Base-by-base conservation (phyloP, 2,888 invertebrate species). In the Sarcophaga variegata region DNA sequence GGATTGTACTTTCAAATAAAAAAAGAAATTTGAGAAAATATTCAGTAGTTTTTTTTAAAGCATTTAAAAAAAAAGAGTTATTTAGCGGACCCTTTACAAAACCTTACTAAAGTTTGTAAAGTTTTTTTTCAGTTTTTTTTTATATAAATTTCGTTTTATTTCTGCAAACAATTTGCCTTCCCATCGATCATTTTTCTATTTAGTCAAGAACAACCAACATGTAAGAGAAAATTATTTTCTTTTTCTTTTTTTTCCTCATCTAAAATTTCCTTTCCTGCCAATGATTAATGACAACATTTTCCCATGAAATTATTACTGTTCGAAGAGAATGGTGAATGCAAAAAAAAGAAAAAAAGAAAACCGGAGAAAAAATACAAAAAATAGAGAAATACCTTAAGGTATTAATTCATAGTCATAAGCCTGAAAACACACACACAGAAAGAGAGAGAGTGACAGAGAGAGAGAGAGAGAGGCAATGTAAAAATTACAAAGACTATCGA, bases 231-330 rank as follows among this genome's bases (percentile, higher is more conserved):
- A 17, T 14, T 37, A 37, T 37, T 37, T 37, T 37, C 37, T 3
- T 54, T 54, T 54, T 14, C 12, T 14, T 14, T 49, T 49, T 49
- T 14, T 17, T 54, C 14, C 54, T 62, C 22, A 0, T 78, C n/a
- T 62, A 63, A 85, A 82, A 71, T 85, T 85, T 22, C 59, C 47
- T 62, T 75, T 83, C 79, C 66, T 83, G 83, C 75, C 66, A 71
- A 71, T 78, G 82, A 82, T 81, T 82, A 85, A 82, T 85, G 81
- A 75, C 81, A 72, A 72, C 82, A 72, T 82, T 82, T 85, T 83
- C 83, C 83, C 83, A 83, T 83, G 83, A 83, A 83, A 79, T 79
- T 83, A 75, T 83, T 83, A 79, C 83, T 75, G 74, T 69, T 54
- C 78, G 67, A 59, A n/a, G 14, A 25, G 72, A 54, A 27, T 37